Evolutionary conservation across 2,113 vertebrate genomes (phyloP).

Genomic region (Labrus mixtus): DNA sequence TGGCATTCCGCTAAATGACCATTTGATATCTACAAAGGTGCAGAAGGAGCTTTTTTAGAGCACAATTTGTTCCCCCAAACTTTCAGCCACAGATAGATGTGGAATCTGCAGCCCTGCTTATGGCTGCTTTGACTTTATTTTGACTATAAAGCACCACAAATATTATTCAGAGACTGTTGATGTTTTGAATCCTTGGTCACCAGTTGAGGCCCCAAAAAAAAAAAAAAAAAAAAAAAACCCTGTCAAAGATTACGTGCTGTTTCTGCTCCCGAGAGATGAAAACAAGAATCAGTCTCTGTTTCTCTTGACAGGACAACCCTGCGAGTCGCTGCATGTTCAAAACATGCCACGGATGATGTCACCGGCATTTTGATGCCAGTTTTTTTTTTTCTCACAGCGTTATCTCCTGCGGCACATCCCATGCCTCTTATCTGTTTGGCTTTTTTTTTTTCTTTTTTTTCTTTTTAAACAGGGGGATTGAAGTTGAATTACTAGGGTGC

Average conservation of each 20-base stretch:
- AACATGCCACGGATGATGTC: slow-evolving; percentile 53
- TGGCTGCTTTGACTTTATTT: not conserved
- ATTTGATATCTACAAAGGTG: not conserved
- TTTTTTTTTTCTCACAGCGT: slow-evolving; percentile 30
- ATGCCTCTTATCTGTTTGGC: slow-evolving; percentile 11
- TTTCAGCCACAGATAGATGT: not conserved
- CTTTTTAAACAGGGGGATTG: slow-evolving; percentile 28
- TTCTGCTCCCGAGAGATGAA: slow-evolving; percentile 23
- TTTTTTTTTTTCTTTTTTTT: too few relatives aligned
- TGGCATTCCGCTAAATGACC: slow-evolving; percentile 13
- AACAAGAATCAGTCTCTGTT: not conserved
- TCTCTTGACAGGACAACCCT: slow-evolving; percentile 11
- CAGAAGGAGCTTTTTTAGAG: not conserved
- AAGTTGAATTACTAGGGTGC: slow-evolving; percentile 40
- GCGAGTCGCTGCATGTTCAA: slow-evolving; percentile 40
- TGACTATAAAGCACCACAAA: not conserved
- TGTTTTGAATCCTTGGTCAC: not conserved
- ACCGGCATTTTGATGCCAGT: slow-evolving; percentile 51
- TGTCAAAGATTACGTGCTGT: not conserved
- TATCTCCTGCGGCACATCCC: slow-evolving; percentile 59
- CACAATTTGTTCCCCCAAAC: not conserved
- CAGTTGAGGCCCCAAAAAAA: not conserved
- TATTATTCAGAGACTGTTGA: not conserved
- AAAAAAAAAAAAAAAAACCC: not conserved
- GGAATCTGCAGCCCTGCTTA: not conserved